Percentiles rank a stretch among this genome's conserved stretches.
phyloP scores from a whole-genome alignment of 1,140 invertebrate species.

The Triops longicaudatus region DNA sequence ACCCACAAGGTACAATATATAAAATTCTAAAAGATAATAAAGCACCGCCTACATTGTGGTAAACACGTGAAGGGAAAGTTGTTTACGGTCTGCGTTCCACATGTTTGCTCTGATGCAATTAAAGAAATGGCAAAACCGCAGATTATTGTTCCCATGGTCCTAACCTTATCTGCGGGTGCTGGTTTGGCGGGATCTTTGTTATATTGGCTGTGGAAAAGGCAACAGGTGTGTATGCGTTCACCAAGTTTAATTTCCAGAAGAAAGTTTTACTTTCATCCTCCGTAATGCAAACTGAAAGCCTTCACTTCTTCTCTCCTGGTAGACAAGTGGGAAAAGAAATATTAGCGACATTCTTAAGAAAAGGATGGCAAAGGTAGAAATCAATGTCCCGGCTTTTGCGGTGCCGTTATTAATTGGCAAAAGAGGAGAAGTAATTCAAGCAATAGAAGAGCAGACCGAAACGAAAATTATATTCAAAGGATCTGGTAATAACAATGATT shows the following conservation, averaged over 20 bases:
- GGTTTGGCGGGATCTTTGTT: not conserved
- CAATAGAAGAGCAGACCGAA: slow-evolving; percentile 39
- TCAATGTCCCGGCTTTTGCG: slow-evolving; percentile 32
- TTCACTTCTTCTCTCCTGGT: not conserved
- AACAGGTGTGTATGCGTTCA: not conserved
- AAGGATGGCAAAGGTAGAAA: not conserved
- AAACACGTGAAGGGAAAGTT: not conserved
- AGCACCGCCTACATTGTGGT: not conserved
- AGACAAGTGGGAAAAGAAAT: not conserved
- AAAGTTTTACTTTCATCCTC: not conserved
- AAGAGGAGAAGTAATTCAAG: slow-evolving; percentile 33
- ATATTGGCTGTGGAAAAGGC: not conserved
- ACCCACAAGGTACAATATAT: no score
- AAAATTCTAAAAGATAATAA: no score
- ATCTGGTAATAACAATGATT: slow-evolving; percentile 23
- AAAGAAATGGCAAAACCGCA: not conserved
- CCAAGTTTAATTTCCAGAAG: not conserved
- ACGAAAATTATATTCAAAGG: slow-evolving; percentile 38
- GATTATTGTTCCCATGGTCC: not conserved
- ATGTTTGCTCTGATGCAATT: not conserved
- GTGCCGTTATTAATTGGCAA: slow-evolving; percentile 35
- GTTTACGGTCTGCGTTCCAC: not conserved
- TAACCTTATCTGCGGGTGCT: not conserved
- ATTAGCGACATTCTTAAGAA: not conserved
- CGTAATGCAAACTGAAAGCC: not conserved